A percentile compares a stretch with the other conserved stretches of the same genome.
Conservation (phyloP, 2,888 invertebrate genomes). For the Sturmia bella region DNA sequence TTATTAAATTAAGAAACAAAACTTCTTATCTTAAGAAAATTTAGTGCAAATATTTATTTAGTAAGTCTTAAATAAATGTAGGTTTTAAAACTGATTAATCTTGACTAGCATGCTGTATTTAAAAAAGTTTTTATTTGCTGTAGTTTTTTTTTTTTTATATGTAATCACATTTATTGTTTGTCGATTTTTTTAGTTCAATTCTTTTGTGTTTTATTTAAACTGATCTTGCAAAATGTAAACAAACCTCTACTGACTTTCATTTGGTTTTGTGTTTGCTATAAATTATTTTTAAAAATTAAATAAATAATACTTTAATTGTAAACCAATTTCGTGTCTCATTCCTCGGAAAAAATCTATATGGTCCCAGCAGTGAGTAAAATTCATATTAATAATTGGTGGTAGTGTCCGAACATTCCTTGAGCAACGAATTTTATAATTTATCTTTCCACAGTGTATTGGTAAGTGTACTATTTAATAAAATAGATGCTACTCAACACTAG, state of each 20-base stretch:
- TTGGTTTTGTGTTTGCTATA: slow-evolving; percentile 9
- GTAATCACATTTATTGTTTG: not conserved
- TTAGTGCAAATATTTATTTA: slow-evolving; percentile 59
- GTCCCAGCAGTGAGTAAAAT: too few species aligned
- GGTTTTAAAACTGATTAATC: slow-evolving; percentile 17
- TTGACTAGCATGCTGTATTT: slow-evolving; percentile 18
- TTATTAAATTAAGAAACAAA: slow-evolving; percentile 27
- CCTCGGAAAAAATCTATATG: too few species aligned
- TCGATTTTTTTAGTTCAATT: slow-evolving; percentile 29
- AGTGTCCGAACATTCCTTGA: too few species aligned
- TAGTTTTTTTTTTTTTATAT: too few species aligned
- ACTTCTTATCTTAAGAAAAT: slow-evolving; percentile 31
- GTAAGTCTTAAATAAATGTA: slow-evolving; percentile 41
- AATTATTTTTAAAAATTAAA: slow-evolving; percentile 3
- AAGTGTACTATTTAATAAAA: too few species aligned
- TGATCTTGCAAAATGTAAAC: slow-evolving; percentile 40
- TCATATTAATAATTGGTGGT: too few species aligned
- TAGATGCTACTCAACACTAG: too few species aligned
- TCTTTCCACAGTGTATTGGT: too few species aligned
- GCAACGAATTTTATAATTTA: too few species aligned
- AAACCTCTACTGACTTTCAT: not conserved
- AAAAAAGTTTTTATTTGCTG: slow-evolving; percentile 30
- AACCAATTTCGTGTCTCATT: too few species aligned
- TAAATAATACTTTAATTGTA: too few species aligned
- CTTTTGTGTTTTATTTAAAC: slow-evolving; percentile 17